phyloP scores from a whole-genome alignment of 2,797 vertebrate species.

The Columba guinea region DNA sequence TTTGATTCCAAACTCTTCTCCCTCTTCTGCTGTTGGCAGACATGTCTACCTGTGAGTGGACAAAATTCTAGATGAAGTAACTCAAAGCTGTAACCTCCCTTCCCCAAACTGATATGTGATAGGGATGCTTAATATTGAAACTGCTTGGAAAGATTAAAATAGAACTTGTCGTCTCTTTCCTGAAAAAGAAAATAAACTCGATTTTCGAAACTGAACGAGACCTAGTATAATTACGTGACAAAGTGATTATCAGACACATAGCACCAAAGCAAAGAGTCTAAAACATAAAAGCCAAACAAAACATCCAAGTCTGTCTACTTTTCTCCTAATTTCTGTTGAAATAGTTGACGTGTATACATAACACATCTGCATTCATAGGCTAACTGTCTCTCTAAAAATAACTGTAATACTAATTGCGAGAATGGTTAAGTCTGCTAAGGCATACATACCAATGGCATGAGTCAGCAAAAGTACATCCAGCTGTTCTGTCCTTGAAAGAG shows the following conservation, averaged over 20 bases:
- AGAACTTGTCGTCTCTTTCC: slow-evolving; percentile 20
- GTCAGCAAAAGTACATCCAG: slow-evolving; percentile 25
- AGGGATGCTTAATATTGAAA: slow-evolving; percentile 24
- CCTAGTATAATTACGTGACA: not conserved
- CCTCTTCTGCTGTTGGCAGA: not conserved
- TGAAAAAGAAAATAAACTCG: slow-evolving; percentile 38
- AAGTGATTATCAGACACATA: not conserved
- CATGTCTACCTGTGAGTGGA: slow-evolving; percentile 23
- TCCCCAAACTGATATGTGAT: not conserved
- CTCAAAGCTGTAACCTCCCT: not conserved
- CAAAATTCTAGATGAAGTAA: slow-evolving; percentile 51
- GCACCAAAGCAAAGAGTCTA: not conserved
- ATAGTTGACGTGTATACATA: not conserved
- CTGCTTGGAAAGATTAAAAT: slow-evolving; percentile 59
- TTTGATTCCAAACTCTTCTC: not conserved
- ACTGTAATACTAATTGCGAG: slow-evolving; percentile 6
- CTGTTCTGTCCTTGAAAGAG: not conserved
- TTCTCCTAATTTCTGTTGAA: not conserved
- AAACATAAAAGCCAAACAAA: slow-evolving; percentile 34
- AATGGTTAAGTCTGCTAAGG: not conserved
- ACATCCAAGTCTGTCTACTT: not conserved
- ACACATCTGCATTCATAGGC: slow-evolving; percentile 23
- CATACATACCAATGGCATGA: not conserved
- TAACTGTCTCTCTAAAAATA: slow-evolving; percentile 19
- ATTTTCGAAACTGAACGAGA: not conserved